Conservation (phyloP, 2,888 invertebrate genomes). For the Eudemis profundana region DNA sequence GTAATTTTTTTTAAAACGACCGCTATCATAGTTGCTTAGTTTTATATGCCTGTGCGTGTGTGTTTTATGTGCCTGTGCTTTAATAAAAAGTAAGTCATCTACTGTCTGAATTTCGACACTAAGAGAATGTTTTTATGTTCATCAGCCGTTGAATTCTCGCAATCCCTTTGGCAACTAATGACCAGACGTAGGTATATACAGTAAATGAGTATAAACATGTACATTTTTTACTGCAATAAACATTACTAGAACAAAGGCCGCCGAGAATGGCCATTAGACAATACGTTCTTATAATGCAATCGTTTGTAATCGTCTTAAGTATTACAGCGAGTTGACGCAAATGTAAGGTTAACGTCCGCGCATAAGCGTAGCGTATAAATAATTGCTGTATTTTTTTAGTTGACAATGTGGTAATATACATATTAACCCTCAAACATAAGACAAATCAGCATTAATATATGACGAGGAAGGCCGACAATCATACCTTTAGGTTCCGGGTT, state of each 20-base stretch:
- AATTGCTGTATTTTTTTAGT: no score
- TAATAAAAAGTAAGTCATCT: no score
- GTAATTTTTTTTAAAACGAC: no score
- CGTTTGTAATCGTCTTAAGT: slow-evolving; percentile 28
- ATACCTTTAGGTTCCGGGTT: no score
- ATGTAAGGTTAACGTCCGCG: not conserved
- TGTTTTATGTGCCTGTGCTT: no score
- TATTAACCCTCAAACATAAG: no score
- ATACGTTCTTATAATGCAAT: slow-evolving; percentile 28
- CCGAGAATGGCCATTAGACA: slow-evolving; percentile 27
- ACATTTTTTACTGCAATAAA: slow-evolving; percentile 29
- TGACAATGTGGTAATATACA: no score
- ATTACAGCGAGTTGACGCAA: slow-evolving; percentile 10
- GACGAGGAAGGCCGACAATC: no score
- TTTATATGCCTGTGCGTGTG: no score
- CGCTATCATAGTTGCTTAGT: no score
- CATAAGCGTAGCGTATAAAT: slow-evolving; percentile 4
- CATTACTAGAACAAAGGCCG: slow-evolving; percentile 19
- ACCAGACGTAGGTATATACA: slow-evolving; percentile 3
- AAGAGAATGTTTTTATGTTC: slow-evolving; percentile 17
- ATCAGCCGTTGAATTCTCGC: slow-evolving; percentile 11
- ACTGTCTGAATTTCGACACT: no score
- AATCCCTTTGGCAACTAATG: slow-evolving; percentile 28
- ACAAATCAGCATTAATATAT: no score
- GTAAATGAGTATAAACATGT: slow-evolving; percentile 1